phyloP scores from a whole-genome alignment of 2,797 vertebrate genomes.

The Protonibea diacanthus region DNA sequence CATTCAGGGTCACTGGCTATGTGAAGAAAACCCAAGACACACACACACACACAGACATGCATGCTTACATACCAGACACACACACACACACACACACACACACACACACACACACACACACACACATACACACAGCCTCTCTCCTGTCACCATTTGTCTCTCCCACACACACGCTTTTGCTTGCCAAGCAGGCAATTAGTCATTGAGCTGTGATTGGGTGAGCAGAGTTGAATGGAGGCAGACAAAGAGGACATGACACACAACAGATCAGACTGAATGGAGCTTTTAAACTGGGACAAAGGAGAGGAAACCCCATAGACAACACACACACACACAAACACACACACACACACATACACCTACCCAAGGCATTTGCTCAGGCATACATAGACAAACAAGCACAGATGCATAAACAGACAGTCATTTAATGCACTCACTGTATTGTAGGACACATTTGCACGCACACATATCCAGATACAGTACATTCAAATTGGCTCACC shows the following conservation, averaged over 20 bases:
- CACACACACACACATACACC: conserved; percentile 29
- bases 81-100: conserved; percentile 10
- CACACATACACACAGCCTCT: conserved; percentile 35
- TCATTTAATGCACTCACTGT: conserved; percentile 15
- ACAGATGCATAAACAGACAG: conserved; percentile 39
- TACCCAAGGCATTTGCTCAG: conserved; percentile 46
- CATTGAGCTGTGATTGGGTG: conserved; percentile 87
- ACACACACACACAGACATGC: conserved; percentile 2
- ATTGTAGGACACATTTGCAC: conserved; percentile 21
- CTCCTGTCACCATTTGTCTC: conserved; percentile 53
- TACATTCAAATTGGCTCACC: conserved; percentile 1
- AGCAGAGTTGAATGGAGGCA: conserved; percentile 84
- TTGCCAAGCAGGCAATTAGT: conserved; percentile 87
- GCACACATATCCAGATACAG: not conserved
- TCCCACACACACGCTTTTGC: conserved; percentile 65
- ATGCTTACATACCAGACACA: no score
- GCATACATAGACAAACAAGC: conserved; percentile 27
- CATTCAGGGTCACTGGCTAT: conserved; percentile 84
- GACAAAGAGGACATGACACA: conserved; percentile 84
- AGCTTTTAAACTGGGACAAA: conserved; percentile 80
- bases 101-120: conserved; percentile 18
- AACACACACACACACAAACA: conserved; percentile 39
- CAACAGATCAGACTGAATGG: conserved; percentile 81
- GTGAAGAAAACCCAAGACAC: conserved; percentile 75
- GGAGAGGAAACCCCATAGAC: conserved; percentile 78